phyloP scores from a whole-genome alignment of 2,888 invertebrate species.

The Acanthococcus lagerstroemiae region DNA sequence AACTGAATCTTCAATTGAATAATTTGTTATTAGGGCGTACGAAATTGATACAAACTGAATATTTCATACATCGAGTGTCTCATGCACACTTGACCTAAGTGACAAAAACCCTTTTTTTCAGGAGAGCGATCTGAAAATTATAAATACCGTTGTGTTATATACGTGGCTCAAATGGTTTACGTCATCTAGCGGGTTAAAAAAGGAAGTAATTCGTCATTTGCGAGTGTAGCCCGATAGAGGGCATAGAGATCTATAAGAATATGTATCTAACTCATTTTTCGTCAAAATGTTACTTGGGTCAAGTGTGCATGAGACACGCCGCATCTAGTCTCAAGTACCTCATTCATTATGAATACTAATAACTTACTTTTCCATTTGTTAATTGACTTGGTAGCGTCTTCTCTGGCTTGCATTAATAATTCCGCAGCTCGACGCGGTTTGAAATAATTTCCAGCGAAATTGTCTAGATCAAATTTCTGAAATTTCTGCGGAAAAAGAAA shows the following conservation, averaged over 20 bases:
- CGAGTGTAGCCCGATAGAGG: too few species aligned
- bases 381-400: constrained; percentile 47
- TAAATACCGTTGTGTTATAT: neutral
- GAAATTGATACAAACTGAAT: neutral
- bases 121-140: neutral
- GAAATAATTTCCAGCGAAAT: constrained; percentile 62
- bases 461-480: constrained; percentile 44
- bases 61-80: too few species aligned
- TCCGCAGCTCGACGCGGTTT: constrained; percentile 55
- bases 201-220: too few species aligned
- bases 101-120: too few species aligned
- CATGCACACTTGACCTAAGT: too few species aligned
- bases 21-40: neutral
- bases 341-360: neutral
- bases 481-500: constrained; percentile 31
- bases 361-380: constrained; percentile 47
- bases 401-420: constrained; percentile 48
- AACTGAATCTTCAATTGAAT: constrained; percentile 5
- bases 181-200: too few species aligned
- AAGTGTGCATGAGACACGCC: too few species aligned
- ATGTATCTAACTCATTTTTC: too few species aligned
- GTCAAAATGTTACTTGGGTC: too few species aligned
- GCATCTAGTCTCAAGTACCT: neutral
- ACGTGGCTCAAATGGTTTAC: too few species aligned
- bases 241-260: too few species aligned